Conservation (phyloP, 2,113 vertebrate genomes). For the Phyllopteryx taeniolatus region DNA sequence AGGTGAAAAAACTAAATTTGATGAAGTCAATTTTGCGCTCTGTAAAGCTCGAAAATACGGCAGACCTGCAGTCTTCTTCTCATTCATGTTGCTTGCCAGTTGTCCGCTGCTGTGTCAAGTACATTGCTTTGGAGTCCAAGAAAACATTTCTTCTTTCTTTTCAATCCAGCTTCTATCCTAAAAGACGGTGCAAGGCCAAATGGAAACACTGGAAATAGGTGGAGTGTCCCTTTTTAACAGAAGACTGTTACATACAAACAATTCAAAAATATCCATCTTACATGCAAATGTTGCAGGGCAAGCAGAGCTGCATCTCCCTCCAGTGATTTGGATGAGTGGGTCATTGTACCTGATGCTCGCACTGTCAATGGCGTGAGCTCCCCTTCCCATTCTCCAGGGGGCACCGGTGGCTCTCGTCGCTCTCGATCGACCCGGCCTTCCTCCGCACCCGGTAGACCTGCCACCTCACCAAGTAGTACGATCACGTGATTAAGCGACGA, state of each 20-base stretch:
- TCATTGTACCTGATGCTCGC: conserved; percentile 71
- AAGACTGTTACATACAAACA: neutral
- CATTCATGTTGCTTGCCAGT: neutral
- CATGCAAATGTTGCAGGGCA: conserved; percentile 57
- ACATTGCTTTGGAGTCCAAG: neutral
- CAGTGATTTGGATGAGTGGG: conserved; percentile 80
- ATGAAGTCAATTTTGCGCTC: neutral
- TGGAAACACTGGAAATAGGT: conserved; percentile 68
- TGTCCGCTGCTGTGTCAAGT: neutral
- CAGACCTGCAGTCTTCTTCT: neutral
- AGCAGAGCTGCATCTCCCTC: conserved; percentile 76
- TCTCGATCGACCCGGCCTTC: conserved; percentile 84
- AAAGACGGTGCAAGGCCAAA: conserved; percentile 75
- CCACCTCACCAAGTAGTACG: conserved; percentile 69
- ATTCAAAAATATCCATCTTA: neutral
- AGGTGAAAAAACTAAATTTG: neutral
- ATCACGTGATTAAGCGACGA: neutral
- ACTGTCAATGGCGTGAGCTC: conserved; percentile 75
- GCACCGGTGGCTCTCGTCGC: conserved; percentile 75
- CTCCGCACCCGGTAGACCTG: conserved; percentile 78
- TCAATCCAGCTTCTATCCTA: conserved; percentile 69
- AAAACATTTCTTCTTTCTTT: neutral
- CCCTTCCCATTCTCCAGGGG: conserved; percentile 80
- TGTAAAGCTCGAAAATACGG: no score
- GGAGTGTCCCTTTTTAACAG: conserved; percentile 4